These are phyloP conservation scores for Microtus richardsoni DNA, from an alignment of 2,113 vertebrate genomes.

Conservation along the genomic window DNA sequence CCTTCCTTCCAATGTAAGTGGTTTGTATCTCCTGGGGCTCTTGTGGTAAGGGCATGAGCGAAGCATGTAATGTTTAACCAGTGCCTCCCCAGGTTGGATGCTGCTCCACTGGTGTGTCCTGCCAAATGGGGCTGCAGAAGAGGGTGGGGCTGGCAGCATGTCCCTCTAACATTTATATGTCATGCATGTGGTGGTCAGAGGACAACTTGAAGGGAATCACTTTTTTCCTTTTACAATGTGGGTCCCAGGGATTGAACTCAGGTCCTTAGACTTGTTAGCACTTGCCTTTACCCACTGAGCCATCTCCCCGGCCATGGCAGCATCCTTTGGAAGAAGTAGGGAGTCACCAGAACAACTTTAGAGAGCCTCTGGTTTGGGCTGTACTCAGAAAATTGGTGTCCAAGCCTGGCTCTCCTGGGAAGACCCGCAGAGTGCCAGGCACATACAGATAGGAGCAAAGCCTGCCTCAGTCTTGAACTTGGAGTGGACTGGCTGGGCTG, in stretches of 20 bases:
- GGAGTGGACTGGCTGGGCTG: neutral
- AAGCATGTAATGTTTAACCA: neutral
- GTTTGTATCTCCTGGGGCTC: neutral
- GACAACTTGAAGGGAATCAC: neutral
- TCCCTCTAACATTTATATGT: neutral
- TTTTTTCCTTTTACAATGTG: neutral
- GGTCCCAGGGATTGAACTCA: no score
- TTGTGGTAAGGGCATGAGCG: neutral
- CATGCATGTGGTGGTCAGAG: neutral
- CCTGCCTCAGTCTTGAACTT: neutral
- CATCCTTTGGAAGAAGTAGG: neutral
- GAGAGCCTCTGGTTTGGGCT: neutral
- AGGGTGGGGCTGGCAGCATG: neutral
- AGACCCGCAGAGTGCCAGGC: neutral
- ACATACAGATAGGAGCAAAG: neutral
- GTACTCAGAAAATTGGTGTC: neutral
- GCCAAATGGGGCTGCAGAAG: neutral
- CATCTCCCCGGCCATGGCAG: neutral
- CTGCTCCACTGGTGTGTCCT: neutral
- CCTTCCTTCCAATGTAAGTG: neutral
- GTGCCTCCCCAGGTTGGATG: fast-evolving
- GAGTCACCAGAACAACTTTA: neutral
- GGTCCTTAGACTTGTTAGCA: neutral
- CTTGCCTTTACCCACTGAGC: neutral
- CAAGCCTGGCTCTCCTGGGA: neutral